phyloP scores from a whole-genome alignment of 1,140 invertebrate genomes.

The Platorchestia sp. region DNA sequence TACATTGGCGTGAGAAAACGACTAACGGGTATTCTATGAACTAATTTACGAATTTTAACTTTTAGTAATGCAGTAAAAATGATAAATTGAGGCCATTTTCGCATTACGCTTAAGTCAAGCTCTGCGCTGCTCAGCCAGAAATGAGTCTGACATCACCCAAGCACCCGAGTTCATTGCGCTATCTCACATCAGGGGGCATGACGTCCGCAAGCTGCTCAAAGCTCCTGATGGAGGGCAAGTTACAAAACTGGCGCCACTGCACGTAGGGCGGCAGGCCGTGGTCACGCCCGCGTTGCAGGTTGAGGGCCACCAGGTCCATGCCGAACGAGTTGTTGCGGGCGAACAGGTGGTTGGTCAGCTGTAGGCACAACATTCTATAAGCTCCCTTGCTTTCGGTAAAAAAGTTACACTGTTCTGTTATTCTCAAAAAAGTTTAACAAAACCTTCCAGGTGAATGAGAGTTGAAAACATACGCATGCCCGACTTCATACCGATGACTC shows the following conservation, averaged over 20 bases:
- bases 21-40: too few relatives aligned
- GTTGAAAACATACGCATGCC: background rate
- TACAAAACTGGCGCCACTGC: slow-evolving; percentile 82
- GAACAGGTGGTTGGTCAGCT: slow-evolving; percentile 73
- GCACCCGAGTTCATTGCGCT: background rate
- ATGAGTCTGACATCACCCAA: background rate
- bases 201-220: slow-evolving; percentile 31
- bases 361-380: background rate
- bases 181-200: background rate
- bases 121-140: background rate
- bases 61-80: too few relatives aligned
- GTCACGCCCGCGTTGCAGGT: slow-evolving; percentile 90
- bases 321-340: slow-evolving; percentile 73
- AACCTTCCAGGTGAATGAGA: background rate
- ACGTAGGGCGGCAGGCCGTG: slow-evolving; percentile 88
- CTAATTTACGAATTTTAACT: too few relatives aligned
- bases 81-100: background rate
- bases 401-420: background rate
- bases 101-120: background rate
- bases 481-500: background rate
- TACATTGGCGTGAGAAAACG: too few relatives aligned
- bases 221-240: slow-evolving; percentile 75
- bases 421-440: background rate
- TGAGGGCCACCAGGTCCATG: slow-evolving; percentile 86
- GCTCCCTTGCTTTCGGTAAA: background rate